Evolutionary conservation across 2,797 vertebrate genomes (phyloP).

Genomic region (Karalla daura): DNA sequence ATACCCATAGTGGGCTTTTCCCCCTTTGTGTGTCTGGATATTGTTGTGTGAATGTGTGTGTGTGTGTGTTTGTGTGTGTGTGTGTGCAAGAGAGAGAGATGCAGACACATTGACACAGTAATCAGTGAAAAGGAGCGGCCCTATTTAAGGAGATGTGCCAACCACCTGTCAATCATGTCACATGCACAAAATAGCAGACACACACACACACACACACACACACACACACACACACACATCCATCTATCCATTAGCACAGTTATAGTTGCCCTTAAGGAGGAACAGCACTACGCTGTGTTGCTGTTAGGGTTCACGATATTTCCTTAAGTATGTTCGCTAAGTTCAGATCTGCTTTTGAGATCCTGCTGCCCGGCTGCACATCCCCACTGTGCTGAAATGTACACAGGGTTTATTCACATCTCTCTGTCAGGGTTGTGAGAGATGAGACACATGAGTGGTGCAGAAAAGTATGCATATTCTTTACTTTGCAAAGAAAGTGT

Average conservation of each 20-base stretch:
- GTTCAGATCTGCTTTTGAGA: conserved; percentile 10
- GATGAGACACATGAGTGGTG: too few relatives aligned
- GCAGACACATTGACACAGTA: conserved; percentile 71
- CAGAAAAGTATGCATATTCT: neutral
- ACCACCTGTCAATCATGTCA: conserved; percentile 78
- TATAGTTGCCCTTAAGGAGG: conserved; percentile 23
- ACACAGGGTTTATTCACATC: neutral
- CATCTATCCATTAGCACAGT: conserved; percentile 30
- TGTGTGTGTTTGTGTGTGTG: conserved; percentile 27
- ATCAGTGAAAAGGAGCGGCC: conserved; percentile 62
- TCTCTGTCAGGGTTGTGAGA: too few relatives aligned
- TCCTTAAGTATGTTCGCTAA: neutral
- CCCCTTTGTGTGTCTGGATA: conserved; percentile 55
- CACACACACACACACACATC: conserved; percentile 11
- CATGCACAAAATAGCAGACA: conserved; percentile 34
- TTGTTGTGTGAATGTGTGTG: conserved; percentile 27
- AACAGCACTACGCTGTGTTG: conserved; percentile 8
- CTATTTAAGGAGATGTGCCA: conserved; percentile 53
- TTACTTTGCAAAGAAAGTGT: neutral
- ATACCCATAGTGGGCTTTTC: conserved; percentile 65
- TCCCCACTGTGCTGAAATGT: neutral
- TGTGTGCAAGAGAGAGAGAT: conserved; percentile 26
- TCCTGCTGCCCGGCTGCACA: neutral
- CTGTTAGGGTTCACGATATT: conserved; percentile 10
- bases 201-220: conserved; percentile 5